A percentile compares a stretch with the other conserved stretches of the same genome.
Conservation (phyloP, 2,113 vertebrate species). For the Microcebus ravelobensis region DNA sequence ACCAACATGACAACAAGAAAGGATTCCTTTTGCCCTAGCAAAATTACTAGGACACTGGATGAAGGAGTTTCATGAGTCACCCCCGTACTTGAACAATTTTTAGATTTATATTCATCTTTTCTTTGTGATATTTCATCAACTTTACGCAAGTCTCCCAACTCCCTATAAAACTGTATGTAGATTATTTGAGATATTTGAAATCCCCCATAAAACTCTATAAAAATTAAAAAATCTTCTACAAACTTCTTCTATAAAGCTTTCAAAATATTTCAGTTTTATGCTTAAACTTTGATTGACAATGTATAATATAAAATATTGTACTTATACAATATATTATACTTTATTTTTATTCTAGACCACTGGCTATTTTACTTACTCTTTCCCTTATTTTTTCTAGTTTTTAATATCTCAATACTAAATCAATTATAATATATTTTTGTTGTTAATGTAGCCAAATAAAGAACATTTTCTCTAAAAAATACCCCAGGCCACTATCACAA, state of each 20-base stretch:
- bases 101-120: background rate
- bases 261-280: background rate
- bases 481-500: background rate
- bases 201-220: background rate
- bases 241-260: background rate
- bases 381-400: background rate
- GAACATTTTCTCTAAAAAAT: background rate
- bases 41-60: background rate
- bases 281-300: background rate
- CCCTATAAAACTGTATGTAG: background rate
- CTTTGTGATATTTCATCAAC: background rate
- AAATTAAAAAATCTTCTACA: background rate
- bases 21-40: background rate
- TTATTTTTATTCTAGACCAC: background rate
- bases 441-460: conserved; percentile 17
- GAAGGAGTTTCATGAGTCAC: background rate
- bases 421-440: conserved; percentile 9
- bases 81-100: background rate
- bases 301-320: background rate
- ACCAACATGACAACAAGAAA: background rate
- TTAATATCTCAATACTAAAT: background rate
- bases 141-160: background rate
- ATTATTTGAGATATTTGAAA: background rate
- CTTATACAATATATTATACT: background rate
- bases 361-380: background rate